These are phyloP conservation scores for Hydraecia micacea DNA, from an alignment of 2,888 invertebrate species.

Conservation along the genomic window DNA sequence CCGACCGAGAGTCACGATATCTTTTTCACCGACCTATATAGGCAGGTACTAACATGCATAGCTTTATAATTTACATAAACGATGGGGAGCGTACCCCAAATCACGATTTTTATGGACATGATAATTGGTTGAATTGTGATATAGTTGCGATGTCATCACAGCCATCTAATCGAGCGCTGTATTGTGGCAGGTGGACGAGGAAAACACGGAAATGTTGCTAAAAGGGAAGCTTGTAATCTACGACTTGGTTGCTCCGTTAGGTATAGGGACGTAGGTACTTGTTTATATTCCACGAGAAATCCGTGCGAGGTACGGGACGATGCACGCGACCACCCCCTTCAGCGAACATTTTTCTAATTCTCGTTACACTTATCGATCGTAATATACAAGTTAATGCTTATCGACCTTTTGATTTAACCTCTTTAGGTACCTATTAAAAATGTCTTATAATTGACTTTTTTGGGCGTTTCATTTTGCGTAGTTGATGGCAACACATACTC, in stretches of 20 bases:
- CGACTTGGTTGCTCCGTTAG: constrained; percentile 18
- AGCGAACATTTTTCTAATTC: constrained; percentile 62
- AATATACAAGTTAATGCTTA: no score
- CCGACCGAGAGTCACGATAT: constrained; percentile 85
- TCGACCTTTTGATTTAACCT: constrained; percentile 41
- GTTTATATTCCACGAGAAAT: constrained; percentile 68
- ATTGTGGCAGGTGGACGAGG: constrained; percentile 32
- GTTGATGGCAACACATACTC: neutral
- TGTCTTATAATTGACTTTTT: constrained; percentile 2
- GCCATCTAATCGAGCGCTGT: constrained; percentile 46
- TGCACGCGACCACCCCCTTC: constrained; percentile 70
- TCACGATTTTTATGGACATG: constrained; percentile 69
- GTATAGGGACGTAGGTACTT: constrained; percentile 39
- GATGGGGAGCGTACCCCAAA: constrained; percentile 66
- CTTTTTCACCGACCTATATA: constrained; percentile 72
- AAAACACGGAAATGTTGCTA: constrained; percentile 57
- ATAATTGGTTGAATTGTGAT: constrained; percentile 68
- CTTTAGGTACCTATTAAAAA: constrained; percentile 17
- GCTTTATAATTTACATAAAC: constrained; percentile 75
- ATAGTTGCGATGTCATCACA: constrained; percentile 62
- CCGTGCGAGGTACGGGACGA: constrained; percentile 82
- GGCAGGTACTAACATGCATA: constrained; percentile 49
- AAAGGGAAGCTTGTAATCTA: constrained; percentile 57
- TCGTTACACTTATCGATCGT: constrained; percentile 40
- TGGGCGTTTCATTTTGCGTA: neutral